Evolutionary conservation across 2,797 vertebrate genomes (phyloP).

Genomic region (Potorous gilbertii): DNA sequence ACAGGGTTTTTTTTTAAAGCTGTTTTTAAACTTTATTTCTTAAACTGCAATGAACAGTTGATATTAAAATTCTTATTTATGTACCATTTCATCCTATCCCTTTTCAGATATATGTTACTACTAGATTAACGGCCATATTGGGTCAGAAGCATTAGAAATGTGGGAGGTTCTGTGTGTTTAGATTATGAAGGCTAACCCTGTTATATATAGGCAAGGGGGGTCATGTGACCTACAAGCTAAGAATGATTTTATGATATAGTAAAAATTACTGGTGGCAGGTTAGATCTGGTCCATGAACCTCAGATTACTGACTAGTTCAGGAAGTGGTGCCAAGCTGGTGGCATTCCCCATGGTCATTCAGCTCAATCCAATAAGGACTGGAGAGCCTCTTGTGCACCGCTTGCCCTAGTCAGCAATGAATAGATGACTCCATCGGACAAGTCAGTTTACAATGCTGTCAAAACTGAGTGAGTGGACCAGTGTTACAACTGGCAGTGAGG

Average conservation of each 20-base stretch:
- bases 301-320: neutral
- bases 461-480: neutral
- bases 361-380: neutral
- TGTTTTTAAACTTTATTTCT: slow-evolving; percentile 82
- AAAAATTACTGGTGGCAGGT: neutral
- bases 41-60: slow-evolving; percentile 72
- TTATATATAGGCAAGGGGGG: neutral
- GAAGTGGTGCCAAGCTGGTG: neutral
- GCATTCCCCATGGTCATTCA: neutral
- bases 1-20: slow-evolving; percentile 66
- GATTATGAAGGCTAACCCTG: neutral
- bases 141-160: slow-evolving; percentile 30
- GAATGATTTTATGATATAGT: neutral
- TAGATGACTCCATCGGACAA: neutral
- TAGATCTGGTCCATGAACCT: neutral
- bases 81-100: slow-evolving; percentile 12
- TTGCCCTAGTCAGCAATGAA: neutral
- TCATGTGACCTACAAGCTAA: neutral
- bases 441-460: neutral
- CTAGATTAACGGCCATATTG: slow-evolving; percentile 29
- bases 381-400: neutral
- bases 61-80: slow-evolving; percentile 83
- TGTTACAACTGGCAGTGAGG: neutral
- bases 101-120: slow-evolving; percentile 40
- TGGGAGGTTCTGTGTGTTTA: slow-evolving; percentile 19